phyloP scores from a whole-genome alignment of 2,888 invertebrate genomes.

The Pediacus dermestoides region DNA sequence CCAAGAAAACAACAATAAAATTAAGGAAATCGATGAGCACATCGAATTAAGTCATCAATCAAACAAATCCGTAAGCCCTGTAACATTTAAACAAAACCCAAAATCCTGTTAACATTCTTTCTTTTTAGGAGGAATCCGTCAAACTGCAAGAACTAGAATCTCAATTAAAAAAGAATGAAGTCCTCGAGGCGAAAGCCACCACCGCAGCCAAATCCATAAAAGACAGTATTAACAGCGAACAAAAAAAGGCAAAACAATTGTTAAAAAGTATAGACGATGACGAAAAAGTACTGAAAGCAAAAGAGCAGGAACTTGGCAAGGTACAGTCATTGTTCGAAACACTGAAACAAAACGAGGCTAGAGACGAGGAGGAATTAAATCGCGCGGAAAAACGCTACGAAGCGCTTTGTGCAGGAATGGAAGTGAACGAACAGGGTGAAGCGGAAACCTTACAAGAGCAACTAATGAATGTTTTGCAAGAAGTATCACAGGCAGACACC shows the following conservation, averaged over 20 bases:
- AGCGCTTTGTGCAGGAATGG: constrained; percentile 78
- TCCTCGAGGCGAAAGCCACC: constrained; percentile 62
- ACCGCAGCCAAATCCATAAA: constrained; percentile 63
- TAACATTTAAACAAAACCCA: too few relatives aligned
- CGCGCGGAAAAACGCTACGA: constrained; percentile 77
- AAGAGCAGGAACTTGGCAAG: constrained; percentile 60
- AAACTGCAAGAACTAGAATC: constrained; percentile 62
- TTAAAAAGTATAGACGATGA: constrained; percentile 67
- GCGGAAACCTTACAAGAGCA: constrained; percentile 86
- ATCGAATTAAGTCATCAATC: too few relatives aligned
- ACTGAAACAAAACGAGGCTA: constrained; percentile 64
- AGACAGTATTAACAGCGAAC: constrained; percentile 64
- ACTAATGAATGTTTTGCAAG: constrained; percentile 76
- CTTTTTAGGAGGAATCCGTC: constrained; percentile 63
- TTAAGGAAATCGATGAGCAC: neutral
- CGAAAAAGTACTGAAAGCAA: constrained; percentile 56
- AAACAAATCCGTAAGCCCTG: too few relatives aligned
- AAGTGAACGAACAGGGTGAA: constrained; percentile 73
- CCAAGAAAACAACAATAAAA: neutral
- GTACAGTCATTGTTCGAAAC: constrained; percentile 62
- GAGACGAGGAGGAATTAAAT: constrained; percentile 64
- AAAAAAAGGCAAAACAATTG: constrained; percentile 65
- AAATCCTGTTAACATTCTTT: too few relatives aligned
- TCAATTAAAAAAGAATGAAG: constrained; percentile 62
- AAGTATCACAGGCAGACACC: constrained; percentile 72